These are phyloP conservation scores for Scaptomyza hsui DNA, from an alignment of 1,140 invertebrate genomes.

Conservation along the genomic window DNA sequence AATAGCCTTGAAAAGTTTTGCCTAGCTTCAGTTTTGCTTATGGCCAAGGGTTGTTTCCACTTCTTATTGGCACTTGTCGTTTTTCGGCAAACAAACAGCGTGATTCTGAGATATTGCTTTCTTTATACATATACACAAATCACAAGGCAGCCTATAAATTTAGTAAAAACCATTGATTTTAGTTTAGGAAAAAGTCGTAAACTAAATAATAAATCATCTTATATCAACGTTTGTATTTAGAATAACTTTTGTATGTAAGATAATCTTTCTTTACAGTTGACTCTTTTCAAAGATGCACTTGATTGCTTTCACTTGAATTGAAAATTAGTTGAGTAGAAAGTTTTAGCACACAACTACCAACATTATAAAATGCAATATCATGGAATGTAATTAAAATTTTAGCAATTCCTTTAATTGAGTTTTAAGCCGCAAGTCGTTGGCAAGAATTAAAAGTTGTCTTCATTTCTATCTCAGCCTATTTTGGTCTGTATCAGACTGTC, in stretches of 20 bases:
- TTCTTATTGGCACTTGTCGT: conserved; percentile 22
- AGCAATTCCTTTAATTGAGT: conserved; percentile 78
- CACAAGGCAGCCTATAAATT: not conserved
- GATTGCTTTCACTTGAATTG: conserved; percentile 53
- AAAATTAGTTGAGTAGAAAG: conserved; percentile 57
- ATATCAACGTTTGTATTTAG: too few relatives aligned
- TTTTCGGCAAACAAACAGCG: not conserved
- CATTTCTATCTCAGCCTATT: not conserved
- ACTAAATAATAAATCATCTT: too few relatives aligned
- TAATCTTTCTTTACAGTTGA: too few relatives aligned
- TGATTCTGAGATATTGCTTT: not conserved
- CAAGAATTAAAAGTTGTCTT: conserved; percentile 56
- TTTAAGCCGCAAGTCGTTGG: conserved; percentile 72
- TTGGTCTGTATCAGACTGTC: not conserved
- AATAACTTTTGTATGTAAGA: too few relatives aligned
- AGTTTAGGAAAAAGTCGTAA: too few relatives aligned
- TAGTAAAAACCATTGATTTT: not conserved
- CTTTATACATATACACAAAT: not conserved
- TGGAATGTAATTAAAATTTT: conserved; percentile 77
- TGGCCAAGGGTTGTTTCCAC: conserved; percentile 28
- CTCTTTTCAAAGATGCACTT: conserved; percentile 32
- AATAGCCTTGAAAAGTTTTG: conserved; percentile 39
- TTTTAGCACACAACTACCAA: conserved; percentile 49
- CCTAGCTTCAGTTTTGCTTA: not conserved
- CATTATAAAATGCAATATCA: conserved; percentile 40